Evolutionary conservation across 2,113 vertebrate species (phyloP), one percentile per base, ranked within the genome.

Genomic region (Barnardius zonarius): DNA sequence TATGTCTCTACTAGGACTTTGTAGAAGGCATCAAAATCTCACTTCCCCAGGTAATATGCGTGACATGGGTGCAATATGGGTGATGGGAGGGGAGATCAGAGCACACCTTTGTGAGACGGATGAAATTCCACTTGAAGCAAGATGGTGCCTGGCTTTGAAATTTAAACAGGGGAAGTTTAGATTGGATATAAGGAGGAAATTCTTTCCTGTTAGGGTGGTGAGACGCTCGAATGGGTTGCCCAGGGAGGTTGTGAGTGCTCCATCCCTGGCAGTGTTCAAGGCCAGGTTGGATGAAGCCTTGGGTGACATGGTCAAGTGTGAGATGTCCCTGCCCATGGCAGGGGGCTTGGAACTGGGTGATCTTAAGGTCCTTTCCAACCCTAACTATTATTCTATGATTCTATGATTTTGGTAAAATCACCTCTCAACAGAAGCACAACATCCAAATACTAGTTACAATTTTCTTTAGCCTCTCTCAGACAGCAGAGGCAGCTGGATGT

Each of bases 401-500:
- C 39, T 39, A 5, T 39, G 39, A 0, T 63, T 87, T 70, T 25
- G 16, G 25, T 83, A 81, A 90, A 91, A 61, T 44, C 16, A 7
- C 6, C 33, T 69, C 51, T 55, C 61, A 59, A 27, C 24, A 66
- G 73, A 86, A 91, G 48, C 46, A 79, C 13, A 39, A 67, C 30
- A 59, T 35, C 28, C 61, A 61, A 64, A 39, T 16, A 18, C 17
- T 27, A 8, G 10, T 41, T 70, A 35, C 15, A 74, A 15, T 20
- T 90, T 77, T 30, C 24, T 79, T 79, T 22, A 91, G 12, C 31
- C 17, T 4, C 23, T 57, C 41, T 91, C 62, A 69, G 55, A 55
- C 68, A 92, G 73, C 43, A 93, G 35, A 78, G 23, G 59, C 68
- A 91, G 25, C 43, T 88, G 78, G 76, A 77, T 83, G 92, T 93